Percentiles rank a stretch among this genome's conserved stretches.
Evolutionary conservation across 1,140 invertebrate species (phyloP).

Genomic region (Drosophila ohnishii): DNA sequence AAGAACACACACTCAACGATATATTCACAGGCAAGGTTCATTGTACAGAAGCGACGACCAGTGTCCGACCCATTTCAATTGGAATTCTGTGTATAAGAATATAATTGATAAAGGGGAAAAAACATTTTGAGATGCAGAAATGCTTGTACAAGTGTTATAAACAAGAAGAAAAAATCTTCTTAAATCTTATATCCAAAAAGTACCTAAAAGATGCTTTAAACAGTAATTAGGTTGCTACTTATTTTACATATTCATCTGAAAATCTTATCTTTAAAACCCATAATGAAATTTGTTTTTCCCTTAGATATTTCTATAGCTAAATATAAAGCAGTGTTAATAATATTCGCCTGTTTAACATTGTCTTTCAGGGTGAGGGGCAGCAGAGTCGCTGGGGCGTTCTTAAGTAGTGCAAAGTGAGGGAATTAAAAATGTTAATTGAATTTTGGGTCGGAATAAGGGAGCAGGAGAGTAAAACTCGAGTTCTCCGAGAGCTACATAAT

Average conservation of each 20-base stretch:
- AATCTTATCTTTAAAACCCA: neutral
- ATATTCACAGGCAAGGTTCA: constrained; percentile 23
- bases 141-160: too few species aligned
- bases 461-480: constrained; percentile 15
- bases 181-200: neutral
- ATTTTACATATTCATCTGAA: neutral
- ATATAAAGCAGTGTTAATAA: constrained; percentile 22
- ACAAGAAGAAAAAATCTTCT: too few species aligned
- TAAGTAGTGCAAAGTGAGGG: constrained; percentile 37
- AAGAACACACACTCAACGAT: neutral
- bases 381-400: constrained; percentile 11
- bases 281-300: neutral
- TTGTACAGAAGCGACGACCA: constrained; percentile 8
- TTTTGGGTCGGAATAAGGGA: constrained; percentile 11
- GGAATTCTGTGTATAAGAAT: neutral
- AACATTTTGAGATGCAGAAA: too few species aligned
- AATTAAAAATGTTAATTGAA: constrained; percentile 52
- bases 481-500: constrained; percentile 16
- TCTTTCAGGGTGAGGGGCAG: neutral
- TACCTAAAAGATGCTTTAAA: neutral
- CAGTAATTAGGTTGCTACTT: neutral
- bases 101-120: neutral
- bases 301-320: constrained; percentile 11
- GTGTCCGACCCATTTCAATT: constrained; percentile 24
- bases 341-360: constrained; percentile 13